Evolutionary conservation across 2,113 vertebrate genomes (phyloP), one percentile per base, ranked within the genome.

Genomic region (Triplophysa siluroides): DNA sequence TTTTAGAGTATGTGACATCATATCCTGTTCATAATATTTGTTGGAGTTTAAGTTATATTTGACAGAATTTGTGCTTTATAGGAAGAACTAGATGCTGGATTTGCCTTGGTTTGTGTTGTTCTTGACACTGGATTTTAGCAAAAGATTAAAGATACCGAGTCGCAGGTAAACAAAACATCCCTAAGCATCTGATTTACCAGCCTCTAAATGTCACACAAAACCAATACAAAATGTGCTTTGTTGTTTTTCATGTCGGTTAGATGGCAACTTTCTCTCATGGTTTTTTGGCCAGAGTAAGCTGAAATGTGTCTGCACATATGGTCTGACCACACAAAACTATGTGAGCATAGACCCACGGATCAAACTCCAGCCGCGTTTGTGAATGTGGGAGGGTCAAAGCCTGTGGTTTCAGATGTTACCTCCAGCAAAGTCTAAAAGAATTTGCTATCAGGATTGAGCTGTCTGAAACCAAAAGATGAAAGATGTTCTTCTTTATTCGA

Each of bases 381-480:
- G 41, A 21, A 61, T 61, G 19, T 61, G 54, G 33, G 16, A 73
- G 23, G 16, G 50, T 73, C 71, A 73, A 73, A 60, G 33, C 54
- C 33, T 14, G n/a, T 41, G 71, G 33, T 60, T 73, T 73, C 54
- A 60, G 29, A 13, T 43, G 8, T 47, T 24, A 24, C 41, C 24
- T 65, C 47, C 61, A 76, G 74, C 24, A 65, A 7, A 24, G 21
- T 54, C 43, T 64, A 19, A 52, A 26, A 38, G 24, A 21, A 76
- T 76, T 16, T 24, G 45, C 47, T 70, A 23, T 71, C 24, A 54
- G 38, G 56, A 23, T 23, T 75, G 61, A 65, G 60, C 61, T 65
- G 26, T 76, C 45, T 65, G 24, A 76, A 76, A 64, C 21, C 18
- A 19, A 11, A 3, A 52, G 74, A 76, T 76, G 24, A 52, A 64